These are phyloP conservation scores for Hypena proboscidalis DNA, from an alignment of 2,888 invertebrate species.

Conservation along the genomic window DNA sequence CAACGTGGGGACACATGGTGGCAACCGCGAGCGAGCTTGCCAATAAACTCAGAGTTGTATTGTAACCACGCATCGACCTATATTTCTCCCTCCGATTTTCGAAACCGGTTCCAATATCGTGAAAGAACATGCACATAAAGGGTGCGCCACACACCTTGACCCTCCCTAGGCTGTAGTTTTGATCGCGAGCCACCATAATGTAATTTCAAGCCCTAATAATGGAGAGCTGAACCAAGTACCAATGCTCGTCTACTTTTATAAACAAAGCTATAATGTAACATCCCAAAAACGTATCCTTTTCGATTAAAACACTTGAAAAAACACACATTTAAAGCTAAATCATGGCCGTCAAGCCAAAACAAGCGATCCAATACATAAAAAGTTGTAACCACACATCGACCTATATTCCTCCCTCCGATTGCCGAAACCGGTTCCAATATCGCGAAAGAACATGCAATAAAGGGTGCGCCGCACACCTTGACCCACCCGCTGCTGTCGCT, in stretches of 20 bases:
- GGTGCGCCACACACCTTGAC: conserved; percentile 51
- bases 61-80: conserved; percentile 3
- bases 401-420: conserved; percentile 22
- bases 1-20: too few relatives aligned
- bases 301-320: too few relatives aligned
- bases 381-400: background rate
- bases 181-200: too few relatives aligned
- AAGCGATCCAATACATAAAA: background rate
- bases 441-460: conserved; percentile 36
- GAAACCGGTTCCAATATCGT: conserved; percentile 28
- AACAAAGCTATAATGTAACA: too few relatives aligned
- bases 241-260: too few relatives aligned
- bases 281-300: too few relatives aligned
- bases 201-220: too few relatives aligned
- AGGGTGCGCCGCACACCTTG: conserved; percentile 49
- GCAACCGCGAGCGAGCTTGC: background rate
- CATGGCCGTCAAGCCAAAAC: too few relatives aligned
- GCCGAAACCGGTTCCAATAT: conserved; percentile 28
- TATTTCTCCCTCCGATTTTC: conserved; percentile 22
- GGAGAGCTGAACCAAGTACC: too few relatives aligned
- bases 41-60: background rate
- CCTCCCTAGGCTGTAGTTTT: conserved; percentile 37
- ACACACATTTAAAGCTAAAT: too few relatives aligned
- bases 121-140: conserved; percentile 40
- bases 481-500: conserved; percentile 43